These are phyloP conservation scores for Atta cephalotes DNA, from an alignment of 1,140 invertebrate species.

Conservation along the genomic window DNA sequence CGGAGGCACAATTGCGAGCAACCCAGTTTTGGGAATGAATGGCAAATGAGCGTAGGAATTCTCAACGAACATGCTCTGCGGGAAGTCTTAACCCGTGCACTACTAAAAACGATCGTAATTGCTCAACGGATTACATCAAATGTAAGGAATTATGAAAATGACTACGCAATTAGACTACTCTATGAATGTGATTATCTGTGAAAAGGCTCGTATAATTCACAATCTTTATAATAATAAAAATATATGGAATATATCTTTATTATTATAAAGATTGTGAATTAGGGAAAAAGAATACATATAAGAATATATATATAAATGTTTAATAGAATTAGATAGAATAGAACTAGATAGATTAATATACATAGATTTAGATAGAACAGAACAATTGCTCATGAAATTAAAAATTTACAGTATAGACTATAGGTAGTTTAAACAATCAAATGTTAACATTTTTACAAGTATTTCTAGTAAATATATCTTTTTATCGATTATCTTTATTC, in stretches of 20 bases:
- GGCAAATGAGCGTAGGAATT: constrained; percentile 56
- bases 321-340: too few species aligned
- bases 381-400: too few species aligned
- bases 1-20: constrained; percentile 66
- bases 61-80: background rate
- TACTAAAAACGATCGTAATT: constrained; percentile 28
- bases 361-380: too few species aligned
- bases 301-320: too few species aligned
- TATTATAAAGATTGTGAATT: too few species aligned
- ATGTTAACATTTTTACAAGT: background rate
- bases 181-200: background rate
- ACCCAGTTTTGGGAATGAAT: constrained; percentile 74
- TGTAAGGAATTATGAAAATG: constrained; percentile 26
- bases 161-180: background rate
- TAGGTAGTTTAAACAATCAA: background rate
- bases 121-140: constrained; percentile 29
- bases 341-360: too few species aligned
- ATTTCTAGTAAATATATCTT: constrained; percentile 4
- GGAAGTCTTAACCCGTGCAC: constrained; percentile 32
- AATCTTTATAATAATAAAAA: background rate
- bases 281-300: too few species aligned
- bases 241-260: background rate
- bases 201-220: background rate
- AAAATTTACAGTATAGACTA: too few species aligned
- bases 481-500: background rate